Evolutionary conservation across 2,888 invertebrate genomes (phyloP), one percentile per base, ranked within the genome.

Genomic region (Apeira syringaria): DNA sequence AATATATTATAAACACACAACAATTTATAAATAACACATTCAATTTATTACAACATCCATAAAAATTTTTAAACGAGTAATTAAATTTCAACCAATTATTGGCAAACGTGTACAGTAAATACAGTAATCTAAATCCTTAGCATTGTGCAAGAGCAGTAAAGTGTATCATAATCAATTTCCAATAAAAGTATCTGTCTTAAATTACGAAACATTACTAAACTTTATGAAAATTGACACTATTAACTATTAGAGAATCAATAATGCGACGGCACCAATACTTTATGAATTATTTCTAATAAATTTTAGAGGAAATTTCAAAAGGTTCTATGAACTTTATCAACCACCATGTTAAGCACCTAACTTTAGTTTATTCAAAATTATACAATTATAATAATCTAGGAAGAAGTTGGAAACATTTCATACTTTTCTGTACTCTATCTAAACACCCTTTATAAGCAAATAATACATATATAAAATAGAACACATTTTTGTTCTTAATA

Each of bases 401-500:
- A 26, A 44, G 33, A 44, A 38, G 12, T 22, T 15, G 26, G 31
- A 27, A 27, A 33, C 13, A 10, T 42, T 39, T 22, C 11, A 22
- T 24, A 31, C 3, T 11, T 28, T 33, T 35, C 32, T 28, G 32
- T 46, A 31, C 31, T 27, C 31, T 36, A 39, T 37, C 33, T 31
- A 53, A 34, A 47, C 47, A 49, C 35, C 55, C 44, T 42, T 43
- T 37, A n/a, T n/a, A 50, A 49, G 59, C 60, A 64, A 66, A 53
- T 24, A 27, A 57, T 54, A n/a, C n/a, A n/a, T n/a, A n/a, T 59
- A 40, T 31, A 50, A 56, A 53, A 58, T 58, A 54, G 66, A 65
- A 66, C 64, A 66, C 64, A 55, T 50, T 37, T 34, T 24, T 40
- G 27, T 30, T 24, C 22, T 24, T 25, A 43, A 33, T 27, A 27